Percentiles rank a stretch among this genome's conserved stretches.
Evolutionary conservation across 2,113 vertebrate genomes (phyloP).

Genomic region (Thryonomys swinderianus): DNA sequence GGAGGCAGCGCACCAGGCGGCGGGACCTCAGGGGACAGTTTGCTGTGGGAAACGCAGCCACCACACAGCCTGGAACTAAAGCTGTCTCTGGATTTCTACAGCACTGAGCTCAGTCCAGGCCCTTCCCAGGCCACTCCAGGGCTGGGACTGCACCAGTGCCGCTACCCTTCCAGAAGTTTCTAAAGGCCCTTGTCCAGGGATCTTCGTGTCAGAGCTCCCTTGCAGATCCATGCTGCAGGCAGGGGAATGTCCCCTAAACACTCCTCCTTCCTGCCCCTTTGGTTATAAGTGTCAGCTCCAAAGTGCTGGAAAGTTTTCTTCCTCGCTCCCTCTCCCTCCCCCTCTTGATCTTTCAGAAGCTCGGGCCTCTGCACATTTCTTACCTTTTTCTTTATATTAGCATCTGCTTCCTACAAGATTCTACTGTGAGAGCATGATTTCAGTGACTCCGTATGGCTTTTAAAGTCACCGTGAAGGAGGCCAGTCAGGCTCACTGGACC

Average conservation of each 20-base stretch:
- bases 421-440: not conserved
- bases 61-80: not conserved
- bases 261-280: not conserved
- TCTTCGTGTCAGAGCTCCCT: not conserved
- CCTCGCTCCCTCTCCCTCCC: not conserved
- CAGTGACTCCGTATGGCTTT: not conserved
- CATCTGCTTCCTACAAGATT: not conserved
- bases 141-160: rapidly evolving
- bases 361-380: not conserved
- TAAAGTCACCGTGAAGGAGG: not conserved
- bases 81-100: not conserved
- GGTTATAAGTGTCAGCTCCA: not conserved
- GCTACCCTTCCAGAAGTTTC: not conserved
- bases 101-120: rapidly evolving
- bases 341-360: not conserved
- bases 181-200: not conserved
- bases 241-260: not conserved
- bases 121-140: not conserved
- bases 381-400: not conserved
- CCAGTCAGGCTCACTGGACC: no score
- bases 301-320: not conserved
- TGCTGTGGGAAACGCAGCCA: rapidly evolving
- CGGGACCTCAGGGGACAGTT: rapidly evolving
- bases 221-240: rapidly evolving
- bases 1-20: rapidly evolving